These are phyloP conservation scores for Polietes domitor DNA, from an alignment of 2,888 invertebrate genomes.

Conservation along the genomic window DNA sequence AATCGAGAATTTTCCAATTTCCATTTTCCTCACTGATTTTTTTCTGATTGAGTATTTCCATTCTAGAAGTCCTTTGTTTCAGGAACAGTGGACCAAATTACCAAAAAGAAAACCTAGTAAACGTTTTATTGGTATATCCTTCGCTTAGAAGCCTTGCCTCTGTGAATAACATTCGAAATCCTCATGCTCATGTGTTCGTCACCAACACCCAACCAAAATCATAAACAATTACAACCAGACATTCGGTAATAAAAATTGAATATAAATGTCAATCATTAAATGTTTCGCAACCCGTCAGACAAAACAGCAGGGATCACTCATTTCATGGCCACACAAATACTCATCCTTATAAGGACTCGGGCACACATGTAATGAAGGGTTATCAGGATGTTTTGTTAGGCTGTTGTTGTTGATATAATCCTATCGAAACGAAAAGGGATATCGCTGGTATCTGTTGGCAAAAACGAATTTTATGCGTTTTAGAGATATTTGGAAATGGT, in stretches of 20 bases:
- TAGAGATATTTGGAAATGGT: not conserved
- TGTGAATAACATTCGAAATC: not conserved
- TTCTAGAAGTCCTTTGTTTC: too few species aligned
- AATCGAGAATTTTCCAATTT: too few species aligned
- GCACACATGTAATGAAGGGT: slow-evolving; percentile 11
- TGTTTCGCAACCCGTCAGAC: slow-evolving; percentile 43
- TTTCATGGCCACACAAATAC: not conserved
- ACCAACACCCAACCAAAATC: slow-evolving; percentile 22
- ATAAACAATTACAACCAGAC: slow-evolving; percentile 65
- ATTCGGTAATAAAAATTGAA: slow-evolving; percentile 64
- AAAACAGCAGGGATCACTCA: slow-evolving; percentile 64
- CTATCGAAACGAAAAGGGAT: slow-evolving; percentile 42
- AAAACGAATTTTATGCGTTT: slow-evolving; percentile 21
- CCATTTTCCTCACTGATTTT: too few species aligned
- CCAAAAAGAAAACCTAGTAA: too few species aligned
- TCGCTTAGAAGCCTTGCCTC: not conserved
- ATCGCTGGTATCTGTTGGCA: not conserved
- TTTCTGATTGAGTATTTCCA: too few species aligned
- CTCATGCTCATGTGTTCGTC: not conserved
- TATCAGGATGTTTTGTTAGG: slow-evolving; percentile 59
- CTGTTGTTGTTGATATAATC: slow-evolving; percentile 51
- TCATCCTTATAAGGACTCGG: not conserved
- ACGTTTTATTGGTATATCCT: too few species aligned
- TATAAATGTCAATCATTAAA: slow-evolving; percentile 64
- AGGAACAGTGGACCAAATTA: too few species aligned